Conservation (phyloP, 2,888 invertebrate species). For the Orchesella flavescens region DNA sequence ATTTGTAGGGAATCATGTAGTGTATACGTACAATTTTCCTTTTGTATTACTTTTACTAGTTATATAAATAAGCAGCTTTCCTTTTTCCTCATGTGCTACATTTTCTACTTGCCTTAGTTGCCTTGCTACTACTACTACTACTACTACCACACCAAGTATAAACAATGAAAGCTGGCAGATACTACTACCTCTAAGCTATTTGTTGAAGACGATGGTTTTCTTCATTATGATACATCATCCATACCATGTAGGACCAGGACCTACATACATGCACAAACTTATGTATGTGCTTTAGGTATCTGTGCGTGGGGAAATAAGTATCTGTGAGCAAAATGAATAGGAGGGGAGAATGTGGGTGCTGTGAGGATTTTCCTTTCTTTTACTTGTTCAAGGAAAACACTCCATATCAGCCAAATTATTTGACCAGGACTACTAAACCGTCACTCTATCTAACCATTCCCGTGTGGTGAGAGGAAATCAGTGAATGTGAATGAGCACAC, state of each 20-base stretch:
- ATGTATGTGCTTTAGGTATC: neutral
- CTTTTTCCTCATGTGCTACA: neutral
- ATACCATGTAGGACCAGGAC: no score
- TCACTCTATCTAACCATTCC: neutral
- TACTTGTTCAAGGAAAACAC: conserved; percentile 27
- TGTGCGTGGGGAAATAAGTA: no score
- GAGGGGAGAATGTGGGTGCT: conserved; percentile 16
- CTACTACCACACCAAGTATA: neutral
- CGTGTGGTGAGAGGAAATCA: conserved; percentile 36
- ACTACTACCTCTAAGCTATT: conserved; percentile 43
- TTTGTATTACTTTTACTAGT: neutral
- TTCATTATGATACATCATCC: conserved; percentile 15
- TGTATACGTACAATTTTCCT: neutral
- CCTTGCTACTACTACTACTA: neutral
- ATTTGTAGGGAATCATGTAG: neutral
- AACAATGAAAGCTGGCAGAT: conserved; percentile 1
- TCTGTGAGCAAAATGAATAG: neutral
- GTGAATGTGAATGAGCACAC: conserved; percentile 28
- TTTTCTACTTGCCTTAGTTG: neutral
- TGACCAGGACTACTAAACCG: conserved; percentile 32
- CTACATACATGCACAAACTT: neutral
- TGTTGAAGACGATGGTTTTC: conserved; percentile 37
- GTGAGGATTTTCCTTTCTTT: conserved; percentile 50
- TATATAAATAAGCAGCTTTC: neutral
- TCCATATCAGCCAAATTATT: conserved; percentile 43